phyloP scores from a whole-genome alignment of 1,140 invertebrate genomes.

The Drosophila subobscura region DNA sequence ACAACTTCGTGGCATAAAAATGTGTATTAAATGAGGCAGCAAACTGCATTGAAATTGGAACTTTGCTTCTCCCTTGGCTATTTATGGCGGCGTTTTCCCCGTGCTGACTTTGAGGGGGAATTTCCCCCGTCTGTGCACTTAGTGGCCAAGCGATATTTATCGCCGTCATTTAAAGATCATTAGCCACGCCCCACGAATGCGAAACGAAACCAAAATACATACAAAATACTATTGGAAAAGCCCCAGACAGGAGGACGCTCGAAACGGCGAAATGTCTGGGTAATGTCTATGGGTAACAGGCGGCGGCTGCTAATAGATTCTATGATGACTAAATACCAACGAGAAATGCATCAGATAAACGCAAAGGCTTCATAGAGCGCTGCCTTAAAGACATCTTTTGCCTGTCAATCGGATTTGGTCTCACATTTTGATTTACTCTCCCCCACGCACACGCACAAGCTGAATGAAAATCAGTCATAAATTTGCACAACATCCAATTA shows the following conservation, averaged over 20 bases:
- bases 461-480: conserved; percentile 14
- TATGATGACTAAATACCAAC: no score
- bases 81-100: conserved; percentile 10
- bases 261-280: not conserved
- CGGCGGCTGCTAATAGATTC: no score
- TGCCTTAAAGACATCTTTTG: no score
- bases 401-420: no score
- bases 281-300: not conserved
- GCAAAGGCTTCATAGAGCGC: no score
- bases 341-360: no score
- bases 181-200: conserved; percentile 41
- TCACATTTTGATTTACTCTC: no score
- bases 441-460: no score
- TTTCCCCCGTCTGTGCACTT: conserved; percentile 5
- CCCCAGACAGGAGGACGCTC: not conserved
- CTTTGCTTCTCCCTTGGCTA: conserved; percentile 4
- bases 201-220: conserved; percentile 1
- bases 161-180: conserved; percentile 64
- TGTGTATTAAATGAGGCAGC: conserved; percentile 27
- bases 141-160: conserved; percentile 54
- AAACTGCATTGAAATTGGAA: conserved; percentile 16
- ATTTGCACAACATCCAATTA: conserved; percentile 56
- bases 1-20: conserved; percentile 34
- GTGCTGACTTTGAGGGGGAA: not conserved
- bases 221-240: conserved; percentile 2